phyloP scores from a whole-genome alignment of 2,888 invertebrate genomes.

The Pinctada fucata region DNA sequence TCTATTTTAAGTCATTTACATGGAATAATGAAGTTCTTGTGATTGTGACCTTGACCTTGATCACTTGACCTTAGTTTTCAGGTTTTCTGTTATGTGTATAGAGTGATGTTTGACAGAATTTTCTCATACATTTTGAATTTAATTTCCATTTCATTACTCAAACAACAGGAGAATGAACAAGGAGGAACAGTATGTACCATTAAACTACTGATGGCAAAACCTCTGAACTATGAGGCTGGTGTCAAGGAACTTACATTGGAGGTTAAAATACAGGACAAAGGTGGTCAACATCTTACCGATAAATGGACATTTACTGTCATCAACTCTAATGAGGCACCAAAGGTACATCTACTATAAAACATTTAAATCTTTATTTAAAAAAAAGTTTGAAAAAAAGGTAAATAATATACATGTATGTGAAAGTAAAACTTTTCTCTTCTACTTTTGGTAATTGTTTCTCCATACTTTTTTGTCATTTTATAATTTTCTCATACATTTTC shows the following conservation, averaged over 20 bases:
- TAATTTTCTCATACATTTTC: too few relatives aligned
- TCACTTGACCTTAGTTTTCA: too few relatives aligned
- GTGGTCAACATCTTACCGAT: constrained; percentile 37
- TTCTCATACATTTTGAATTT: background rate
- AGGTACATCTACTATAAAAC: constrained; percentile 38
- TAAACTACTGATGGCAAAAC: constrained; percentile 41
- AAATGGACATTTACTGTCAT: constrained; percentile 48
- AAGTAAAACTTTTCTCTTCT: too few relatives aligned
- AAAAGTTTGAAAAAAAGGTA: too few relatives aligned
- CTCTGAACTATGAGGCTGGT: constrained; percentile 45
- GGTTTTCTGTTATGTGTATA: too few relatives aligned
- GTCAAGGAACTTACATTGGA: constrained; percentile 34
- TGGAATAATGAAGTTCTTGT: too few relatives aligned
- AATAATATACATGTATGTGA: too few relatives aligned
- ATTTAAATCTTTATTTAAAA: background rate
- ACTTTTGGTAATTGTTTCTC: too few relatives aligned
- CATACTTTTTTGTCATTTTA: too few relatives aligned
- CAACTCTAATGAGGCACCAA: constrained; percentile 59
- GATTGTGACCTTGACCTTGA: too few relatives aligned
- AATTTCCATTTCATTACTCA: background rate
- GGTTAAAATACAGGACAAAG: constrained; percentile 47
- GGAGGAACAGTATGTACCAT: constrained; percentile 46
- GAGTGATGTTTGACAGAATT: too few relatives aligned
- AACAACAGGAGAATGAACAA: background rate
- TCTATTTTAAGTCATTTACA: too few relatives aligned